A percentile compares a stretch with the other conserved stretches of the same genome.
Conservation (phyloP, 2,797 vertebrate species). For the Mormyrops attenuatus region DNA sequence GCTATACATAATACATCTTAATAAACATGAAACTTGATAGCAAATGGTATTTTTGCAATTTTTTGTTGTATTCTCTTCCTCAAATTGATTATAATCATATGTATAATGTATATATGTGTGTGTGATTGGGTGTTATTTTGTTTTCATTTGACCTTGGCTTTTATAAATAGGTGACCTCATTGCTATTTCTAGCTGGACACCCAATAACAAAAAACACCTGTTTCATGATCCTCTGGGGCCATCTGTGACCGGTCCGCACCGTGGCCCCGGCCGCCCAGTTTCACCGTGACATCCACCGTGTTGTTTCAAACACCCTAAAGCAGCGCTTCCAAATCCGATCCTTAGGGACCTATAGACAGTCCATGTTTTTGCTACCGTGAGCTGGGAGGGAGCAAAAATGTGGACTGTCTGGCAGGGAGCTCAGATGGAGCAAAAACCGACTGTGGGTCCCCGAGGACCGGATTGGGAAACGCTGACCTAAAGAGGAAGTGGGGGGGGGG, state of each 20-base stretch:
- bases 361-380: not conserved
- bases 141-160: not conserved
- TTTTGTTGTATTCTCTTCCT: not conserved
- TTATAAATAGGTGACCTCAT: conserved; percentile 2
- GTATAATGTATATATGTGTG: not conserved
- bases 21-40: not conserved
- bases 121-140: not conserved
- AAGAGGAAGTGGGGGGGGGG: not conserved
- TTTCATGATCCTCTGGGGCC: not conserved
- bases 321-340: not conserved
- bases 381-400: not conserved
- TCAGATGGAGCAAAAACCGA: not conserved
- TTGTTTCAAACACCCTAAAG: not conserved
- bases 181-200: not conserved
- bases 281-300: not conserved
- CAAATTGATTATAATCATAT: not conserved
- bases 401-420: not conserved
- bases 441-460: not conserved
- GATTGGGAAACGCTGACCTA: not conserved
- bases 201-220: not conserved
- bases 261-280: not conserved
- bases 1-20: not conserved
- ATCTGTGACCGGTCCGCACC: not conserved
- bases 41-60: not conserved
- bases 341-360: not conserved